Percentiles rank a stretch among this genome's conserved stretches.
These are phyloP conservation scores for Dissostichus mawsoni DNA, from an alignment of 2,113 vertebrate species.

Conservation along the genomic window DNA sequence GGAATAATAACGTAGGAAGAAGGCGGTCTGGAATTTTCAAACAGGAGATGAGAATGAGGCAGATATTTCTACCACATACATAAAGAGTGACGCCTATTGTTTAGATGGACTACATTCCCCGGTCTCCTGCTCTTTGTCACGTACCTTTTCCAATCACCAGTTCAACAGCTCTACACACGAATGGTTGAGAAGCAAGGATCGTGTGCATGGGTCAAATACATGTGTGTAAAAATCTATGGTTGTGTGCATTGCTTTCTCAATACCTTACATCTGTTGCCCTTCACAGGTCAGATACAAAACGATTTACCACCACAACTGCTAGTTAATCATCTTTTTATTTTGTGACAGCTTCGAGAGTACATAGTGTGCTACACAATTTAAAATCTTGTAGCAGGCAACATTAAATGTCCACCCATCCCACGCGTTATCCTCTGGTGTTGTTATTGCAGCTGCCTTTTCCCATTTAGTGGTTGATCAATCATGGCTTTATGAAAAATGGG, in stretches of 20 bases:
- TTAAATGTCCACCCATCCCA: slow-evolving; percentile 6
- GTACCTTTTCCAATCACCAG: slow-evolving; percentile 2
- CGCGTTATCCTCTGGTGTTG: slow-evolving; percentile 13
- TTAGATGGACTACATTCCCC: slow-evolving; percentile 17
- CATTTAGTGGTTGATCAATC: slow-evolving; percentile 61
- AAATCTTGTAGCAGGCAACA: slow-evolving; percentile 17
- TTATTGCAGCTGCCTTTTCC: slow-evolving; percentile 48
- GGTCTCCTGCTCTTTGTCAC: slow-evolving; percentile 37
- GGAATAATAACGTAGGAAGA: slow-evolving; percentile 45
- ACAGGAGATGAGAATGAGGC: slow-evolving; percentile 13
- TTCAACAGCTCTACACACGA: background rate
- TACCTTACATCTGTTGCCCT: background rate
- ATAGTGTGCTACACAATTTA: background rate
- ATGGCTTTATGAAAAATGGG: slow-evolving; percentile 55
- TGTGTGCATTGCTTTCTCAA: background rate
- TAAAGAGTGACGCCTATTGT: slow-evolving; percentile 47
- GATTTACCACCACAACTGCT: slow-evolving; percentile 5
- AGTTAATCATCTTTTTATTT: slow-evolving; percentile 30
- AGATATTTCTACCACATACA: slow-evolving; percentile 19
- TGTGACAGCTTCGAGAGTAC: slow-evolving; percentile 17
- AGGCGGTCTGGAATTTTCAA: slow-evolving; percentile 29
- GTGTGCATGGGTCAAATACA: background rate
- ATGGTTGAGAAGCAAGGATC: background rate
- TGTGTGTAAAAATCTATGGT: background rate
- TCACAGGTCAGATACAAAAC: slow-evolving; percentile 7